Percentiles rank a stretch among this genome's conserved stretches.
phyloP scores from a whole-genome alignment of 1,140 invertebrate species.

The Caerostris extrusa region DNA sequence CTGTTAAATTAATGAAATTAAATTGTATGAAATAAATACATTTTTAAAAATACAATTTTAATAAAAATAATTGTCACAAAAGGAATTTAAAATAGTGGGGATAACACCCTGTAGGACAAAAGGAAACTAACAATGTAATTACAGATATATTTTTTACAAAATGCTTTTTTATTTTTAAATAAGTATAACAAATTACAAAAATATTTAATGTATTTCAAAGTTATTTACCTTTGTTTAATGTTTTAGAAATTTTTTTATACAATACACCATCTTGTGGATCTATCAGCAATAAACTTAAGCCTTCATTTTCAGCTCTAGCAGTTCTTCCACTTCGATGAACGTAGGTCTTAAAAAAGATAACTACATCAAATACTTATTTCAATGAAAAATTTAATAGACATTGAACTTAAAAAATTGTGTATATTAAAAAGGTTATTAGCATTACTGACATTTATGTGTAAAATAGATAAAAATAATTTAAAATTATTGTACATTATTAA shows the following conservation, averaged over 20 bases:
- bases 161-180: no score
- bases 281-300: constrained; percentile 95
- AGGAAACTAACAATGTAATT: background rate
- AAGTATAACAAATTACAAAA: background rate
- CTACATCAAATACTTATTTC: background rate
- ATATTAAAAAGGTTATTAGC: no score
- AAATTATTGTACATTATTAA: no score
- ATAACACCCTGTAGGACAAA: background rate
- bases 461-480: no score
- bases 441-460: no score
- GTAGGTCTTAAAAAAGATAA: constrained; percentile 85
- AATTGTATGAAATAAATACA: no score
- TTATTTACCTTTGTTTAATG: constrained; percentile 86
- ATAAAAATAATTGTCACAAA: no score
- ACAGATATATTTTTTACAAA: background rate
- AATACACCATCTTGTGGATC: constrained; percentile 91
- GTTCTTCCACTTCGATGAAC: constrained; percentile 98
- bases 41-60: no score
- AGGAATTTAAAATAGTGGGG: no score
- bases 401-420: no score
- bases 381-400: background rate
- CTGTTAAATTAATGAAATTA: no score
- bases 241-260: constrained; percentile 86
- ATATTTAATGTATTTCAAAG: background rate
- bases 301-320: constrained; percentile 92